Conservation (phyloP, 1,140 invertebrate species). For the Drosophila miranda region DNA sequence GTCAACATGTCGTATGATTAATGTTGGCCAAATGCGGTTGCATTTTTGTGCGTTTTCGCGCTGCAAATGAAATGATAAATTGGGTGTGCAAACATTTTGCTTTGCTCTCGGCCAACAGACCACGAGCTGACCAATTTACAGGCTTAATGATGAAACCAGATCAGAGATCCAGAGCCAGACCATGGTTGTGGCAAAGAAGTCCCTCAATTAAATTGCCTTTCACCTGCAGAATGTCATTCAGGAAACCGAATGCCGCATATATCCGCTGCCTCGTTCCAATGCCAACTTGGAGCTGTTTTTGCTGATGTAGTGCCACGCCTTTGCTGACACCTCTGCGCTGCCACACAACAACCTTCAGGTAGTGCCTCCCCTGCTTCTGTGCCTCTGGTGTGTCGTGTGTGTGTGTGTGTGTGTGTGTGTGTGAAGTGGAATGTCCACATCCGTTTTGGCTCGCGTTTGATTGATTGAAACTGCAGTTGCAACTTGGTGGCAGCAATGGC, state of each 20-base stretch:
- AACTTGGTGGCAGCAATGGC: slow-evolving; percentile 40
- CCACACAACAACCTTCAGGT: slow-evolving; percentile 14
- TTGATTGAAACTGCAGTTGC: slow-evolving; percentile 70
- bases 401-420: slow-evolving; percentile 47
- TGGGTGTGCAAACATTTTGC: slow-evolving; percentile 48
- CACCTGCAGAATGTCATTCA: slow-evolving; percentile 45
- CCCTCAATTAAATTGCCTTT: slow-evolving; percentile 58
- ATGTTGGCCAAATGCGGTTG: slow-evolving; percentile 68
- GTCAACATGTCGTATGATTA: slow-evolving; percentile 80
- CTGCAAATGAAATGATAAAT: slow-evolving; percentile 68
- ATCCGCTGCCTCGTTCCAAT: background rate
- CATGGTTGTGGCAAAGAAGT: slow-evolving; percentile 18
- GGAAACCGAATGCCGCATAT: slow-evolving; percentile 46
- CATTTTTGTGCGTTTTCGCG: slow-evolving; percentile 57
- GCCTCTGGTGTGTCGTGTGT: slow-evolving; percentile 44
- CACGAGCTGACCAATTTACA: slow-evolving; percentile 40
- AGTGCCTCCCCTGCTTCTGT: slow-evolving; percentile 37
- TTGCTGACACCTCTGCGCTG: slow-evolving; percentile 32
- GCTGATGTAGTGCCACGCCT: slow-evolving; percentile 14
- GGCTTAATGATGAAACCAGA: slow-evolving; percentile 27
- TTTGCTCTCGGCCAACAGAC: background rate
- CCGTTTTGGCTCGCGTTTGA: slow-evolving; percentile 58
- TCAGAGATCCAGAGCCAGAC: slow-evolving; percentile 4
- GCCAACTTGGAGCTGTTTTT: slow-evolving; percentile 15
- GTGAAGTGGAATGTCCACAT: slow-evolving; percentile 68